Conservation (phyloP, 1,140 invertebrate genomes). For the Achroia grisella region DNA sequence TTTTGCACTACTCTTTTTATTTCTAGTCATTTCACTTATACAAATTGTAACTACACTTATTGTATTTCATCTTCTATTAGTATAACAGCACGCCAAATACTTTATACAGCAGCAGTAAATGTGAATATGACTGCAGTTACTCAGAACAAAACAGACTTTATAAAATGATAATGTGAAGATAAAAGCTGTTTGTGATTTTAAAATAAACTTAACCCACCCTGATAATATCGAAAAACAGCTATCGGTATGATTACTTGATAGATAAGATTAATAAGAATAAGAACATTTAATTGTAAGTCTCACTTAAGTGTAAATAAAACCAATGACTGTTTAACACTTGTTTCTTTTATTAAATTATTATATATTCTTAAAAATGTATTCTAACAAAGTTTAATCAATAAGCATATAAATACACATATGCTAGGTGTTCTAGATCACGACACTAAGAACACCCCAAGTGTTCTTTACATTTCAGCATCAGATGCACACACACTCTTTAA, state of each 20-base stretch:
- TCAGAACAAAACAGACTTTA: conserved; percentile 4
- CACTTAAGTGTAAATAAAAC: conserved; percentile 56
- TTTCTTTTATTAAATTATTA: conserved; percentile 40
- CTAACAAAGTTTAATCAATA: conserved; percentile 26
- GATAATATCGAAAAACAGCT: conserved; percentile 30
- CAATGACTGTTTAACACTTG: conserved; percentile 40
- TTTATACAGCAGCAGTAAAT: conserved; percentile 17
- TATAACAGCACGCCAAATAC: background rate
- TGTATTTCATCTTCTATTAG: too few relatives aligned
- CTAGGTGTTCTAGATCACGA: background rate
- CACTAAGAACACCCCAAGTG: background rate
- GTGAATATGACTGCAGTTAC: background rate
- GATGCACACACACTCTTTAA: conserved; percentile 5
- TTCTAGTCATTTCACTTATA: conserved; percentile 26
- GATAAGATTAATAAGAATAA: conserved; percentile 14
- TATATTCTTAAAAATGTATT: conserved; percentile 43
- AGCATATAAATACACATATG: conserved; percentile 7
- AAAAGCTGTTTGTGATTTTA: conserved; percentile 46
- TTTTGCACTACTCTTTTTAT: background rate
- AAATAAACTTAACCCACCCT: conserved; percentile 50
- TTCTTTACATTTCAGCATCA: background rate
- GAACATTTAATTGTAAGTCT: conserved; percentile 31
- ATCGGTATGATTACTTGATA: conserved; percentile 16
- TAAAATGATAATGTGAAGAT: conserved; percentile 10
- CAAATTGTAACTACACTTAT: background rate